Conservation (phyloP, 2,113 vertebrate genomes). For the Neodontobutis hainanensis region DNA sequence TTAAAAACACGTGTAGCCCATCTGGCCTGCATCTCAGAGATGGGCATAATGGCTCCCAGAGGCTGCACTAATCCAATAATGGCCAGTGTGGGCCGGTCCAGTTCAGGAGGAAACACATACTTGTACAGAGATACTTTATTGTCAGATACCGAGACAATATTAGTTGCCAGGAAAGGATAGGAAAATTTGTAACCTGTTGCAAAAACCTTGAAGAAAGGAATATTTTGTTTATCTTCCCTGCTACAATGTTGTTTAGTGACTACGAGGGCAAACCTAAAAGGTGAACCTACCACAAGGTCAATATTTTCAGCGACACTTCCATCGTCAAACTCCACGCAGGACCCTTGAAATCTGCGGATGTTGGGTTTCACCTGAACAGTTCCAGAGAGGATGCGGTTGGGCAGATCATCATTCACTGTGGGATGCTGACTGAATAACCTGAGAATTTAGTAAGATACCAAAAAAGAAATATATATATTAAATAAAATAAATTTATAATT, state of each 20-base stretch:
- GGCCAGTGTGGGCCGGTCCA: slow-evolving; percentile 85
- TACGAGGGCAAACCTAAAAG: not conserved
- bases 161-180: slow-evolving; percentile 86
- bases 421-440: slow-evolving; percentile 87
- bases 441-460: not conserved
- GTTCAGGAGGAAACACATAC: slow-evolving; percentile 80
- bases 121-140: slow-evolving; percentile 87
- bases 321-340: slow-evolving; percentile 86
- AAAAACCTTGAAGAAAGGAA: slow-evolving; percentile 76
- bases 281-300: slow-evolving; percentile 75
- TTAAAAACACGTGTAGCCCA: slow-evolving; percentile 89
- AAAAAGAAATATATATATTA: not conserved
- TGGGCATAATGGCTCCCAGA: slow-evolving; percentile 90
- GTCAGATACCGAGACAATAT: slow-evolving; percentile 74
- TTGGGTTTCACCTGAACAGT: slow-evolving; percentile 85
- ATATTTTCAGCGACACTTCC: slow-evolving; percentile 82
- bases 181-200: slow-evolving; percentile 90
- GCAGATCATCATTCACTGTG: slow-evolving; percentile 87
- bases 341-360: slow-evolving; percentile 82
- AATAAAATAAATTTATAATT: no score
- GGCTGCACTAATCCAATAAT: slow-evolving; percentile 90
- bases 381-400: slow-evolving; percentile 90
- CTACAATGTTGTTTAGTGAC: not conserved
- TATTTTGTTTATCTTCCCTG: not conserved
- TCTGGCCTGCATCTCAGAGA: slow-evolving; percentile 89